Evolutionary conservation across 2,113 vertebrate genomes (phyloP).

Genomic region (Corydoras sp.): DNA sequence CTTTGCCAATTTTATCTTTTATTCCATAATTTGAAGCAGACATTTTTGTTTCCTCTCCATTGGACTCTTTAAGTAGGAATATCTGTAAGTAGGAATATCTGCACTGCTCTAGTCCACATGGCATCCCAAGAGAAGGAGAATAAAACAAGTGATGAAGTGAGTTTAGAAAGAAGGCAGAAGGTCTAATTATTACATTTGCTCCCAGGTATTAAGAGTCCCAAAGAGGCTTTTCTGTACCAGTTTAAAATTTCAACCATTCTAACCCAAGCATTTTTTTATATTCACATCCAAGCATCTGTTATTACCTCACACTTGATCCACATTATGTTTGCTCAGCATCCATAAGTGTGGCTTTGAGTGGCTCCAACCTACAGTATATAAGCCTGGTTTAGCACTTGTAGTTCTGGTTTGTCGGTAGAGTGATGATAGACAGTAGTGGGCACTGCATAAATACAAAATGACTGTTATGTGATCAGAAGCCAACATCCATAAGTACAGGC

Average conservation of each 20-base stretch:
- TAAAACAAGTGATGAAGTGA: background rate
- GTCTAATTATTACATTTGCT: conserved; percentile 54
- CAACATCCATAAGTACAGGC: conserved; percentile 47
- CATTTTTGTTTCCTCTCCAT: no score
- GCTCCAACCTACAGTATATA: background rate
- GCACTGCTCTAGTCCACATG: no score
- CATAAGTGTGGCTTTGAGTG: background rate
- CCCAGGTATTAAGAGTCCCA: conserved; percentile 53
- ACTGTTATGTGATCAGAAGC: conserved; percentile 53
- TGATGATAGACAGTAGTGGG: conserved; percentile 17
- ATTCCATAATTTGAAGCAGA: no score
- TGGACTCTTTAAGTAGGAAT: no score
- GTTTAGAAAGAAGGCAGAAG: conserved; percentile 34
- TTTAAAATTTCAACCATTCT: conserved; percentile 60
- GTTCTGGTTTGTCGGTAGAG: no score
- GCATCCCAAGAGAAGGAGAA: no score
- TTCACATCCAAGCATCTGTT: conserved; percentile 9
- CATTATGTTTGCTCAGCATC: background rate
- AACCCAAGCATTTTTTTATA: conserved; percentile 44
- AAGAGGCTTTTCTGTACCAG: conserved; percentile 55
- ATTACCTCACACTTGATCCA: conserved; percentile 35
- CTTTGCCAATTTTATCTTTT: no score
- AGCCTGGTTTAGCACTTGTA: no score
- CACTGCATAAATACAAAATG: conserved; percentile 25
- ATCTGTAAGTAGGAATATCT: no score